These are phyloP conservation scores for Lampris megalopsis DNA, from an alignment of 2,113 vertebrate genomes.

Conservation along the genomic window DNA sequence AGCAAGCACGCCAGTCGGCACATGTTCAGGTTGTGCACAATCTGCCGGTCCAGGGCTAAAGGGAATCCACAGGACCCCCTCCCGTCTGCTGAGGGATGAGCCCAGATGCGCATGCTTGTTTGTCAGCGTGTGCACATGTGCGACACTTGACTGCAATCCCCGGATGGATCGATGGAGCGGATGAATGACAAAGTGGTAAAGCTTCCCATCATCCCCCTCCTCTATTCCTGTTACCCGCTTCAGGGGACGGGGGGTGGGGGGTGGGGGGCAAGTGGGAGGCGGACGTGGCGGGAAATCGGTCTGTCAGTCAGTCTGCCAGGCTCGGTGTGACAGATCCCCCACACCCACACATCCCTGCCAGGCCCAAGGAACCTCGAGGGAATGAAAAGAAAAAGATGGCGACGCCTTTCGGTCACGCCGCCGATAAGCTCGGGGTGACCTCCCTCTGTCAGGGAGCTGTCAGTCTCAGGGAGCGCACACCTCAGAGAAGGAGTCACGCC, in stretches of 20 bases:
- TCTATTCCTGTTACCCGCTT: constrained; percentile 1
- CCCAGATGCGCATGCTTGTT: neutral
- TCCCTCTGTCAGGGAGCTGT: constrained; percentile 39
- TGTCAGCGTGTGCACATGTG: constrained; percentile 4
- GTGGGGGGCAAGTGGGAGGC: neutral
- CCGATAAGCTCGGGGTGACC: neutral
- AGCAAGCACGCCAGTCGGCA: no score
- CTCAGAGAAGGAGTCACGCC: neutral
- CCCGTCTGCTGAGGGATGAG: constrained; percentile 16
- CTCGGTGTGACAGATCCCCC: constrained; percentile 13
- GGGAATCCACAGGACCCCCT: no score
- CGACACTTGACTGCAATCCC: constrained; percentile 49
- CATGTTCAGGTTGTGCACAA: no score
- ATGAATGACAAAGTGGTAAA: constrained; percentile 50
- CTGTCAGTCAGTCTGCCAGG: constrained; percentile 14
- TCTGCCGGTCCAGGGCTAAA: no score
- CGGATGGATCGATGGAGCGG: constrained; percentile 2
- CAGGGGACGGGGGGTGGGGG: constrained; percentile 5
- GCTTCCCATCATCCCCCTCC: constrained; percentile 5
- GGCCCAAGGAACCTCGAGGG: no score
- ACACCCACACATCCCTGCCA: neutral
- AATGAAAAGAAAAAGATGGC: no score
- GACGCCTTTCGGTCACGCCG: constrained; percentile 40
- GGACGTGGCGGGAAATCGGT: constrained; percentile 19
- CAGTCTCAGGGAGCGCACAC: constrained; percentile 22